Evolutionary conservation across 2,888 invertebrate genomes (phyloP), one percentile per base, ranked within the genome.

Genomic region (Lamproptera curius): DNA sequence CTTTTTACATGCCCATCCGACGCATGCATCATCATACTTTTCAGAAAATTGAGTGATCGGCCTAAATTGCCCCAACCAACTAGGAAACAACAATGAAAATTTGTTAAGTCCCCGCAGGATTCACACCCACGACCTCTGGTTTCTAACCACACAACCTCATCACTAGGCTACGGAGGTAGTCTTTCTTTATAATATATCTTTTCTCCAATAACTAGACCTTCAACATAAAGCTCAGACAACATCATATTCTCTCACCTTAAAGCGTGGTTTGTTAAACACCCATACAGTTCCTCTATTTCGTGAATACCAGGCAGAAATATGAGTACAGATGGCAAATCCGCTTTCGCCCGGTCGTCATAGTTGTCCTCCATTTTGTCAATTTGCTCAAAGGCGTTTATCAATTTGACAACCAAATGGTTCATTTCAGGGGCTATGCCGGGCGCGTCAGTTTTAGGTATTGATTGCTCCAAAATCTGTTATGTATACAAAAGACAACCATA

Each of bases 301-400:
- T 90, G 83, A 43, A 96, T 91, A 37, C 97, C 98, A 0, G 98
- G 98, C 55, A 98, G 74, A 75, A 98, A 98, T 44, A 97, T 91
- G 0, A 98, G 88, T 14, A 97, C 94, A 1, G 95, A 93, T 0
- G 93, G 69, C 51, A 84, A 53, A 50, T 73, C 78, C 0, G 65
- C 73, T 44, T 64, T 62, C 1, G 57, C 56, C 26, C 66, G 62
- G 39, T 81, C 69, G 0, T 51, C 52, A 31, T 69, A 70, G 5
- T 59, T 53, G 45, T 84, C 83, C 48, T 90, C 90, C 4, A 68
- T 57, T 37, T 67, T 68, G 60, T 93, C 94, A 15, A 94, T 78
- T 2, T 72, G 75, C 63, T 95, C 93, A 61, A 95, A 92, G 1
- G 91, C 84, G 46, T 88, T 80, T 15, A 95, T 58, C 48, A 95